Base-by-base conservation (phyloP, 30 jellyfish, hydroid and myxozoan genomes). In the Clytia hemisphaerica region DNA sequence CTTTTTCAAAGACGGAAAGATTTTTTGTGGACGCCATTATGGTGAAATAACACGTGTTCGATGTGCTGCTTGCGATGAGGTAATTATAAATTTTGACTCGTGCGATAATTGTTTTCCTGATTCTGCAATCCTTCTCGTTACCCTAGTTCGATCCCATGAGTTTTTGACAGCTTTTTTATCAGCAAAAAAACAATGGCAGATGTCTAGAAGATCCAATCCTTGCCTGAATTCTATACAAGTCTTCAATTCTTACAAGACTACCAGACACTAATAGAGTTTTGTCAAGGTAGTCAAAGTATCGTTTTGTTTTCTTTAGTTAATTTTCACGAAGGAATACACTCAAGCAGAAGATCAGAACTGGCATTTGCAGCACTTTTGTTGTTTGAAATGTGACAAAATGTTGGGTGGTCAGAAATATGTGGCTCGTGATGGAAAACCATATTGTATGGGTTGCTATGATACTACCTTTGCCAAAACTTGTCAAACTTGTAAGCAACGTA, bases 61-160 rank as follows among this genome's bases (percentile, higher is more conserved):
- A 2, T 89, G 98, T 76, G 85, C 84, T 0, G 95, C 95, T 4
- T 89, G 98, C 65, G 98, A 89, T 58, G 98, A 89, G 93, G 98
- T 89, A 61, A 38, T n/a, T n/a, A n/a, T n/a, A n/a, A n/a, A n/a
- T n/a, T n/a, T n/a, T n/a, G n/a, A n/a, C n/a, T n/a, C n/a, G n/a
- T n/a, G n/a, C n/a, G n/a, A n/a, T n/a, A n/a, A n/a, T n/a, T n/a
- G n/a, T n/a, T n/a, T n/a, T n/a, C n/a, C n/a, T n/a, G n/a, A n/a
- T n/a, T n/a, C n/a, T n/a, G n/a, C n/a, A n/a, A n/a, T n/a, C n/a
- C n/a, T n/a, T n/a, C n/a, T n/a, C n/a, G n/a, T n/a, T n/a, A n/a
- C n/a, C n/a, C n/a, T n/a, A n/a, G n/a, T n/a, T n/a, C n/a, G n/a
- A n/a, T n/a, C n/a, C n/a, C n/a, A n/a, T n/a, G n/a, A 42, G 53